Conservation (phyloP, 2,113 vertebrate genomes). For the Plecturocebus donacophilus region DNA sequence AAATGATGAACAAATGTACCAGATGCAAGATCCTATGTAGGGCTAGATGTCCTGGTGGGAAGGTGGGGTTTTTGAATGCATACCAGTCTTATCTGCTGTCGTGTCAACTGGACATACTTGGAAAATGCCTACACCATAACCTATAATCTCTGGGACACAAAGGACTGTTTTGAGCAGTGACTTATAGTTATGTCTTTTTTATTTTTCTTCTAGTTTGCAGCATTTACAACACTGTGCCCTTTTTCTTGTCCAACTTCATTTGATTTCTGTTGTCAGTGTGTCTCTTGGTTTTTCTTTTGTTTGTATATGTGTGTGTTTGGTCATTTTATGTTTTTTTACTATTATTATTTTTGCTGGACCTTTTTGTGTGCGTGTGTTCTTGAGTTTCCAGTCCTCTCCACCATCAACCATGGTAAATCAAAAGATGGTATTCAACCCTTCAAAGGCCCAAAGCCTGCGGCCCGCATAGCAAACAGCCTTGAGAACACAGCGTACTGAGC, state of each 20-base stretch:
- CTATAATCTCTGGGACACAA: slow-evolving; percentile 38
- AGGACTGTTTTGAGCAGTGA: slow-evolving; percentile 88
- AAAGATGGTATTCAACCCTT: slow-evolving; percentile 99
- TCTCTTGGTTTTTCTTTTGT: slow-evolving; percentile 58
- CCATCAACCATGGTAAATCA: slow-evolving; percentile 93
- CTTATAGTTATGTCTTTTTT: slow-evolving; percentile 72
- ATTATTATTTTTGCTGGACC: background rate
- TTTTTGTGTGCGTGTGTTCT: slow-evolving; percentile 74
- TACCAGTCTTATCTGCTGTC: background rate
- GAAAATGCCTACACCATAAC: accelerated
- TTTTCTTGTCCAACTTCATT: slow-evolving; percentile 75
- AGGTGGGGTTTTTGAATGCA: background rate
- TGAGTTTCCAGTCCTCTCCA: slow-evolving; percentile 80
- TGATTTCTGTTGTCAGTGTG: slow-evolving; percentile 71
- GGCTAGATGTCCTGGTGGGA: background rate
- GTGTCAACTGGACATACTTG: background rate
- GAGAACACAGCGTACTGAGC: slow-evolving; percentile 92
- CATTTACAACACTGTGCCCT: slow-evolving; percentile 67
- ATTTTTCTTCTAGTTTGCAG: slow-evolving; percentile 48
- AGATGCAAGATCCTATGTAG: background rate
- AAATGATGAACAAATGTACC: background rate
- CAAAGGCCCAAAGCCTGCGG: slow-evolving; percentile 99
- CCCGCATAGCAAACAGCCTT: slow-evolving; percentile 97
- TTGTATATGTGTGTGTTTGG: slow-evolving; percentile 44
- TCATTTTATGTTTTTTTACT: slow-evolving; percentile 72